phyloP scores from a whole-genome alignment of 2,797 vertebrate species.

The Decapterus maruadsi region DNA sequence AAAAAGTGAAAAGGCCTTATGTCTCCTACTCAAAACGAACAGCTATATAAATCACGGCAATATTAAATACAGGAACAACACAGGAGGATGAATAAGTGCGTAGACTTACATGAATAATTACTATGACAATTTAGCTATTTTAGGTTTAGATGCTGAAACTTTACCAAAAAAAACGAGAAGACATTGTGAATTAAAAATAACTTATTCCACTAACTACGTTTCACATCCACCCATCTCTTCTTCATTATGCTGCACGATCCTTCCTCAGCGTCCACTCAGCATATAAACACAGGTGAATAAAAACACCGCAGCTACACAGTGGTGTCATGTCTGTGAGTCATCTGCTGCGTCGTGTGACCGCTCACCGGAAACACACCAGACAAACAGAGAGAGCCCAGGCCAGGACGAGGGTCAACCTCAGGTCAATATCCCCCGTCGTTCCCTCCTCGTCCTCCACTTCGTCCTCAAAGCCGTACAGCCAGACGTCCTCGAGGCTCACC shows the following conservation, averaged over 20 bases:
- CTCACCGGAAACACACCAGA: constrained; percentile 81
- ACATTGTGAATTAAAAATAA: too few species aligned
- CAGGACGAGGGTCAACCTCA: constrained; percentile 72
- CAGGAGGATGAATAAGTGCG: background rate
- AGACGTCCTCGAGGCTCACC: constrained; percentile 76
- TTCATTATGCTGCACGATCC: background rate
- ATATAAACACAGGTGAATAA: background rate
- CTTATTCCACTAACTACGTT: too few species aligned
- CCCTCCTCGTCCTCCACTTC: constrained; percentile 60
- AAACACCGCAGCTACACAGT: background rate
- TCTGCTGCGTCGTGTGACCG: background rate
- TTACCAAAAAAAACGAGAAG: too few species aligned
- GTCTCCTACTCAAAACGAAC: too few species aligned
- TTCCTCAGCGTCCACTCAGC: background rate
- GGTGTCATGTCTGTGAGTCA: constrained; percentile 8
- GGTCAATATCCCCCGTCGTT: constrained; percentile 38
- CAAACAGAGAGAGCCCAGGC: constrained; percentile 73
- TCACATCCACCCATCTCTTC: too few species aligned
- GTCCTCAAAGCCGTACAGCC: constrained; percentile 70
- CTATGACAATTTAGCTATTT: too few species aligned
- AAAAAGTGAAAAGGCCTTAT: background rate
- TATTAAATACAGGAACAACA: background rate
- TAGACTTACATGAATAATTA: background rate
- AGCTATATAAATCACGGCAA: too few species aligned
- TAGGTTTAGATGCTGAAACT: too few species aligned